These are phyloP conservation scores for Callopanchax toddi DNA, from an alignment of 2,113 vertebrate genomes.

Conservation along the genomic window DNA sequence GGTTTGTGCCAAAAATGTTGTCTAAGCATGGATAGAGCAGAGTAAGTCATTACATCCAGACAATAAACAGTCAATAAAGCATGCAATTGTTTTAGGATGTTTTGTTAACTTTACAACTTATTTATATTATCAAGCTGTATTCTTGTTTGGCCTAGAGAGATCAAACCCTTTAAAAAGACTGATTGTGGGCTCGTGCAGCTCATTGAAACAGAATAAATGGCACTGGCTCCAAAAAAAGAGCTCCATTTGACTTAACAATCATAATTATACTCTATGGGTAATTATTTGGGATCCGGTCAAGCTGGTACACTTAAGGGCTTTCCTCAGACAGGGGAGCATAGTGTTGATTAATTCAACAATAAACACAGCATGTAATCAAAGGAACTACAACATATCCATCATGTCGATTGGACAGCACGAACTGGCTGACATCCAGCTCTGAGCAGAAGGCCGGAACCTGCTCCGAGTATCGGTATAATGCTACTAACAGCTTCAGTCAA, in stretches of 20 bases:
- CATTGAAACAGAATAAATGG: neutral
- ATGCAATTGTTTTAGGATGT: neutral
- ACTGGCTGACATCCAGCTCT: conserved; percentile 45
- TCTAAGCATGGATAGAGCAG: conserved; percentile 6
- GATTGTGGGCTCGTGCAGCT: conserved; percentile 9
- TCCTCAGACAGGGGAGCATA: conserved; percentile 10
- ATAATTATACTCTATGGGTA: conserved; percentile 21
- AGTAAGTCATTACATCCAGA: neutral
- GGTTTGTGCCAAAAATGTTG: neutral
- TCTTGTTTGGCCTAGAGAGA: neutral
- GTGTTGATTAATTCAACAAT: conserved; percentile 41
- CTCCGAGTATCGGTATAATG: conserved; percentile 29
- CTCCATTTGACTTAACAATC: conserved; percentile 24
- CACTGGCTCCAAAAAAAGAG: conserved; percentile 4
- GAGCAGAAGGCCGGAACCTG: conserved; percentile 46
- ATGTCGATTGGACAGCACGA: conserved; percentile 26
- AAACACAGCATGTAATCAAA: conserved; percentile 44
- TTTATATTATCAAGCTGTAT: neutral
- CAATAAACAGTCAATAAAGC: too few relatives aligned
- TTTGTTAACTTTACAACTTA: neutral
- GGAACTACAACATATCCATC: conserved; percentile 40
- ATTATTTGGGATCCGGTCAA: conserved; percentile 39
- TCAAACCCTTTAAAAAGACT: neutral
- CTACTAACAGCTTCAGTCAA: conserved; percentile 58
- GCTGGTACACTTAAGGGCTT: conserved; percentile 31